Conservation (phyloP, 64 coral and sea anemone species). For the Pocillopora verrucosa region DNA sequence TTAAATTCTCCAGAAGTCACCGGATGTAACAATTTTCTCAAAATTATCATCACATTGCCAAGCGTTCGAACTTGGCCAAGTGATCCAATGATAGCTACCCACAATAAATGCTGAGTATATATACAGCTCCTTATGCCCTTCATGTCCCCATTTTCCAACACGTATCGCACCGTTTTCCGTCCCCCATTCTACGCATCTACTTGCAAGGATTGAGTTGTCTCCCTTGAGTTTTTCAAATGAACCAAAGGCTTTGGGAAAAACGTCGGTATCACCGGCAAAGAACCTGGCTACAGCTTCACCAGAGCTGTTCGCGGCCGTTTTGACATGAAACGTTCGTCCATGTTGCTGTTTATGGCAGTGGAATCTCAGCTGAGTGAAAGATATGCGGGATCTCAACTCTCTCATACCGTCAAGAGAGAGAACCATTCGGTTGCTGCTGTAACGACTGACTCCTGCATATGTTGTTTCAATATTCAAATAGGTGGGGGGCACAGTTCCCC, state of each 20-base stretch:
- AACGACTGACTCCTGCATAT: neutral
- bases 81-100: neutral
- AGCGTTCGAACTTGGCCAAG: neutral
- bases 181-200: neutral
- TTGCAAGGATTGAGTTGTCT: slow-evolving; percentile 14
- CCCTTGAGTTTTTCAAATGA: neutral
- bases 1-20: no score
- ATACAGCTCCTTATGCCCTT: neutral
- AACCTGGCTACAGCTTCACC: neutral
- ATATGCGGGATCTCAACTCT: neutral
- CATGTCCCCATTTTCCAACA: slow-evolving; percentile 1
- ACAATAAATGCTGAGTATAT: neutral
- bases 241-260: neutral
- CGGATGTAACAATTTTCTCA: neutral
- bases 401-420: neutral
- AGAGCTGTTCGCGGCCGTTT: slow-evolving; percentile 20
- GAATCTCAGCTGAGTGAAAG: slow-evolving; percentile 1
- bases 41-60: slow-evolving; percentile 7
- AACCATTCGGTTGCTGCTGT: neutral
- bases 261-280: neutral
- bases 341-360: neutral
- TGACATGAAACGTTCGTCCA: slow-evolving; percentile 20
- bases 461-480: neutral
- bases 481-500: neutral
- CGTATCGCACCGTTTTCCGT: neutral